Evolutionary conservation across 2,113 vertebrate genomes (phyloP).

Genomic region (Odocoileus hemionus): DNA sequence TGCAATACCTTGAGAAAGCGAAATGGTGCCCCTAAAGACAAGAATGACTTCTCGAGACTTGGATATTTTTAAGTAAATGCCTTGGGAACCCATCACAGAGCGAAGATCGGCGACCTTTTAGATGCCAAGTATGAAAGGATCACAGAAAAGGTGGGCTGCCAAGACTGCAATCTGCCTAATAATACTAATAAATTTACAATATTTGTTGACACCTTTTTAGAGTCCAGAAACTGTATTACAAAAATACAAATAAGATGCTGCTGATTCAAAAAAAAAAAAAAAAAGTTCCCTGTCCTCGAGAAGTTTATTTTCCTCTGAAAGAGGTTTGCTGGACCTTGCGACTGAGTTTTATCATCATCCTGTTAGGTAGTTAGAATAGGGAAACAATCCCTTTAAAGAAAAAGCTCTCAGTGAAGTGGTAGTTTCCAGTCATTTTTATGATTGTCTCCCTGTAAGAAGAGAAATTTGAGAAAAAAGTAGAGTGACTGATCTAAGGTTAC

Average conservation of each 20-base stretch:
- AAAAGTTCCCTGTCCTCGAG: not conserved
- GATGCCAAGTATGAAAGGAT: constrained; percentile 1
- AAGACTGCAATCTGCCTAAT: constrained; percentile 22
- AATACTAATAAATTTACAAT: constrained; percentile 22
- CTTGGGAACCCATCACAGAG: not conserved
- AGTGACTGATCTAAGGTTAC: constrained; percentile 1
- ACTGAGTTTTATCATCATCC: not conserved
- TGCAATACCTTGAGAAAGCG: not conserved
- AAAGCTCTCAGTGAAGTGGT: not conserved
- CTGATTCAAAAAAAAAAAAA: not conserved
- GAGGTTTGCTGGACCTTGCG: not conserved
- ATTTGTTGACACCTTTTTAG: not conserved
- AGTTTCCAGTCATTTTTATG: not conserved
- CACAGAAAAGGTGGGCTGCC: constrained; percentile 2
- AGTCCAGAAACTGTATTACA: not conserved
- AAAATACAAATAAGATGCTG: not conserved
- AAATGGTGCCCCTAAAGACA: not conserved
- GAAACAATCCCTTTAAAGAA: not conserved
- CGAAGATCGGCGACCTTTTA: not conserved
- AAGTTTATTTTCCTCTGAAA: not conserved
- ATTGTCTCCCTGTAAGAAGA: not conserved
- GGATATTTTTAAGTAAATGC: not conserved
- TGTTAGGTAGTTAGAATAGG: too few species aligned
- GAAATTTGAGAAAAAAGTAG: not conserved
- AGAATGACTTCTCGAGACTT: not conserved